phyloP scores from a whole-genome alignment of 1,140 invertebrate genomes.

The Thereuonema tuberculata region DNA sequence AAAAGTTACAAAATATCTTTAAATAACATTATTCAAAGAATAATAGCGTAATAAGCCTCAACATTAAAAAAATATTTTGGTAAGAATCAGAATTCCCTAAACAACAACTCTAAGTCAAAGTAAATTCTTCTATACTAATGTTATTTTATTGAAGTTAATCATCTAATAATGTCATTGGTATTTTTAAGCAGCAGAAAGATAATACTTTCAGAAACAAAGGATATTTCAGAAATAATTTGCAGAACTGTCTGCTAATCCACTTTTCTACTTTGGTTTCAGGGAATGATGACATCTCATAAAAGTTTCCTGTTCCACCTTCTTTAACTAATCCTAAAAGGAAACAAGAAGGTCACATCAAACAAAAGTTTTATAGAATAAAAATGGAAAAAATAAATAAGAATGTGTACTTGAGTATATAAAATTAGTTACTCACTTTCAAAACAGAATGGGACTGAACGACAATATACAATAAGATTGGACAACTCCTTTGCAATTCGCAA shows the following conservation, averaged over 20 bases:
- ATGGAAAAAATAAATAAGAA: too few species aligned
- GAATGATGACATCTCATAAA: constrained; percentile 91
- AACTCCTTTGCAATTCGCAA: constrained; percentile 88
- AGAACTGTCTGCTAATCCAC: constrained; percentile 64
- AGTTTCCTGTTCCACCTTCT: constrained; percentile 37
- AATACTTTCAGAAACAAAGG: constrained; percentile 28
- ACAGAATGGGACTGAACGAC: constrained; percentile 56
- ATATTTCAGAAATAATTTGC: constrained; percentile 67
- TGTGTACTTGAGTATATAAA: neutral
- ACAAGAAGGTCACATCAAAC: neutral
- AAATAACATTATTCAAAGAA: too few species aligned
- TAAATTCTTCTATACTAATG: too few species aligned
- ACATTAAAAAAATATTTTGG: too few species aligned
- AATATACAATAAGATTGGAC: constrained; percentile 92
- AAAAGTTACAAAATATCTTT: too few species aligned
- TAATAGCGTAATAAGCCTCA: too few species aligned
- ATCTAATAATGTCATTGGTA: too few species aligned
- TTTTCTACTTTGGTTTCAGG: constrained; percentile 90
- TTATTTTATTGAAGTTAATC: too few species aligned
- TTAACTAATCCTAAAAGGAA: neutral
- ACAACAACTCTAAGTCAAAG: too few species aligned
- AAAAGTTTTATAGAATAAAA: neutral
- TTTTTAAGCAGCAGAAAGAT: neutral
- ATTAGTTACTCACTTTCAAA: constrained; percentile 24
- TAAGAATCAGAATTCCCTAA: too few species aligned